Base-by-base conservation (phyloP, 2,888 invertebrate species). In the Synanthedon andrenaeformis region DNA sequence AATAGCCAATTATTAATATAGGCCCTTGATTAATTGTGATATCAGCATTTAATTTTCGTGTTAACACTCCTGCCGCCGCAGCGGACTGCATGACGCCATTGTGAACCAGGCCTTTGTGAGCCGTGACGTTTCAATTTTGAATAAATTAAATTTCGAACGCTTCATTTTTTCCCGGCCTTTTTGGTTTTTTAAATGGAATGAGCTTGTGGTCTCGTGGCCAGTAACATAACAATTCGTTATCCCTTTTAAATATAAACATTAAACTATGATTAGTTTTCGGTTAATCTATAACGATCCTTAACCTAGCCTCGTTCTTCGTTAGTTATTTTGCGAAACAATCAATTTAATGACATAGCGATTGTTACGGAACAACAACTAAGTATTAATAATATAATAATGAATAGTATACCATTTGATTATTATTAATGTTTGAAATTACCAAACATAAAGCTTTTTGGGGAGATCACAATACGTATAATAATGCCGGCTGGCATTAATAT, bases 141-240 rank as follows among this genome's bases (percentile, higher is more conserved):
- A 86, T 86, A 87, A 87, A 86, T 87, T 87, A 87, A 86, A 87
- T 87, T 86, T 87, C 83, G 81, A 86, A 86, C 85, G 86, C 84
- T 83, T 82, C 79, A 76, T 82, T 86, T 86, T 82, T 85, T 82
- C 70, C 70, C 55, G 72, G 64, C 69, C 73, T 79, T 81, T 35
- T 78, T 73, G 71, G 71, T 61, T 63, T 63, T 64, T 61, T 53
- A 71, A 69, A 67, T 67, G 76, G 72, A 82, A 82, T 77, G 81
- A 81, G 74, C 78, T 78, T 70, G 77, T 75, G 73, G 79, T 73
- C 78, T 78, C 70, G 77, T 75, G 73, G 79, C 74, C 78, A 76
- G 79, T 79, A 70, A 76, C 79, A 78, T 82, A 79, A 83, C 10
- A 35, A 3, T 82, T 84, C 83, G 84, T 82, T 79, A 76, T 73